phyloP scores from a whole-genome alignment of 2,888 invertebrate genomes.

The Eupithecia subumbrata region DNA sequence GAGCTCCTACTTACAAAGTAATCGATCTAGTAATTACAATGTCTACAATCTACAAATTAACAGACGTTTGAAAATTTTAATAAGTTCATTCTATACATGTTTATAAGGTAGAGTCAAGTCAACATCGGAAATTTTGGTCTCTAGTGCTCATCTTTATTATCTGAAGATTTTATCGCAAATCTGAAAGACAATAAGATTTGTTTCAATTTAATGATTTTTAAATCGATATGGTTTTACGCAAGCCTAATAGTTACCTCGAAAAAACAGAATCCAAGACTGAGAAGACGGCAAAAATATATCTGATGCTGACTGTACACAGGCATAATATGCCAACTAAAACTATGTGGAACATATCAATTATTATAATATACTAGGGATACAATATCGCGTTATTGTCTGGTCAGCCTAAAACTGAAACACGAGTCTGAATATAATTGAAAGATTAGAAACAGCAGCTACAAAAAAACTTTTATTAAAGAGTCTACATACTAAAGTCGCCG shows the following conservation, averaged over 20 bases:
- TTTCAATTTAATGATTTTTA: background rate
- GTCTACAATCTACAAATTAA: constrained; percentile 33
- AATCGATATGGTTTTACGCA: background rate
- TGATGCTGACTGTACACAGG: background rate
- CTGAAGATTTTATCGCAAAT: background rate
- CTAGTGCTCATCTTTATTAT: background rate
- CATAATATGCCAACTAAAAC: background rate
- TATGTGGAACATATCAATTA: background rate
- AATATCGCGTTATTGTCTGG: constrained; percentile 66
- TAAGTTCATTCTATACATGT: background rate
- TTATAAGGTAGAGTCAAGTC: background rate
- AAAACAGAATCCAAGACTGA: background rate
- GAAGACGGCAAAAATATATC: background rate
- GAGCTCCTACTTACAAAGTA: constrained; percentile 32
- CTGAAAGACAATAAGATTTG: background rate
- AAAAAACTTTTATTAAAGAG: constrained; percentile 22
- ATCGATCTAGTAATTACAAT: constrained; percentile 20
- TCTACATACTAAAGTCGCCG: background rate
- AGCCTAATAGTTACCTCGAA: background rate
- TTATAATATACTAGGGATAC: background rate
- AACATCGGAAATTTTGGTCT: background rate
- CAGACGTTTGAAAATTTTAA: constrained; percentile 10
- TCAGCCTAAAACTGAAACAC: constrained; percentile 54
- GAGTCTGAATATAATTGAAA: constrained; percentile 37
- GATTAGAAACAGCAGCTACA: constrained; percentile 36